Evolutionary conservation across 2,888 invertebrate species (phyloP), one percentile per base, ranked within the genome.

Genomic region (Napeogenes inachia): DNA sequence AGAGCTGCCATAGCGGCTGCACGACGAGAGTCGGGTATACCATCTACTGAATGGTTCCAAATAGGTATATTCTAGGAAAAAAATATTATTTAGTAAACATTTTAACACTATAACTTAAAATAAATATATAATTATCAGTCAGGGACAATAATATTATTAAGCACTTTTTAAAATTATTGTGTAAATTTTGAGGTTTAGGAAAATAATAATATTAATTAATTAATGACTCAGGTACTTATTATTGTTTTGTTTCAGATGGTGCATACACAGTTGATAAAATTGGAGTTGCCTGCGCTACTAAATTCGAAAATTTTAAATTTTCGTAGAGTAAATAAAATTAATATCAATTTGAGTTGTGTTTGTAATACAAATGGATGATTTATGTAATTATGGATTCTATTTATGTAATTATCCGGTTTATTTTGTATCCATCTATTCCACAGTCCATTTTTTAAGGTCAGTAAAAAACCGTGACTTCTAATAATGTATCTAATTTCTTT

Each of bases 1-100:
- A 87, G 94, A 46, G 85, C 93, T 64, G 94, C 94, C 0, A 79
- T 95, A 5, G 87, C 91, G 56, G 89, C 93, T 0, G 93, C 94
- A 0, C 87, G 94, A 64, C 80, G 78, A 55, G 93, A 94, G 66
- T 87, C 91, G 35, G 93, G 93, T 47, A 79, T 86, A 60, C 85
- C 83, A 0, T 84, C 83, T 54, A 83, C 79, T 4, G 79, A 87
- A 47, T 94, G 93, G 93, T 93, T 92, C 74, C 81, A 83, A 57
- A 85, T 94, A 60, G 91, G 94, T 94, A 80, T 10, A 84, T 90
- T 55, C 46, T 8, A 3, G 32, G 13, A 32, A 35, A 30, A 32
- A 13, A 53, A n/a, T n/a, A n/a, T 2, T 4, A 35, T 4, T 12
- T 13, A 42, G 13, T 55, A 55, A 6, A 13, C 6, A 13, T 38